Conservation (phyloP, 2,888 invertebrate species). For the Leucoma salicis region DNA sequence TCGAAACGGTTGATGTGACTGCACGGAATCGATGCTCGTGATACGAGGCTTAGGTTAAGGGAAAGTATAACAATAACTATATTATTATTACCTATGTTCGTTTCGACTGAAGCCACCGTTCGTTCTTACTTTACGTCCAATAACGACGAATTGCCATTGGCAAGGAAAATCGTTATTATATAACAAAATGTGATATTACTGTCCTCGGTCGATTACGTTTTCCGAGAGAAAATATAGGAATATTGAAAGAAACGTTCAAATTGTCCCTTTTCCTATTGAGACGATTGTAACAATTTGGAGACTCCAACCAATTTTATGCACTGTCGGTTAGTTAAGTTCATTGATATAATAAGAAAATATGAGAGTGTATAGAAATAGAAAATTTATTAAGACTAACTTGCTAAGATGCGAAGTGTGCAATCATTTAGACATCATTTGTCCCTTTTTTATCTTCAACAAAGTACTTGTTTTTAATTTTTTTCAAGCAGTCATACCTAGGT, state of each 20-base stretch:
- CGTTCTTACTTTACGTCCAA: slow-evolving; percentile 66
- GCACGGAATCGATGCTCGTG: slow-evolving; percentile 28
- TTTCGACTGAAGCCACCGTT: slow-evolving; percentile 61
- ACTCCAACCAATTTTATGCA: slow-evolving; percentile 52
- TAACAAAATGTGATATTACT: slow-evolving; percentile 62
- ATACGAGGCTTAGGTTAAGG: slow-evolving; percentile 50
- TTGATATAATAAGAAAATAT: slow-evolving; percentile 35
- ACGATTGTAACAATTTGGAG: slow-evolving; percentile 53
- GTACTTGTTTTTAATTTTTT: slow-evolving; percentile 6
- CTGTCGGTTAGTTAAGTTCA: slow-evolving; percentile 42
- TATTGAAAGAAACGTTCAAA: slow-evolving; percentile 58
- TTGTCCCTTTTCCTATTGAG: slow-evolving; percentile 56
- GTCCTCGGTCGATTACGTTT: slow-evolving; percentile 59
- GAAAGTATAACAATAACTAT: slow-evolving; percentile 72
- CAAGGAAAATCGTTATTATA: slow-evolving; percentile 67
- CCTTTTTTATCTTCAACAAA: slow-evolving; percentile 1
- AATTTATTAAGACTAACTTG: slow-evolving; percentile 4
- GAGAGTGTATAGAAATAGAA: slow-evolving; percentile 20
- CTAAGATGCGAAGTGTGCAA: not conserved
- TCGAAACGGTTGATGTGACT: slow-evolving; percentile 27
- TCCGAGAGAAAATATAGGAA: slow-evolving; percentile 56
- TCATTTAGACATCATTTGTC: not conserved
- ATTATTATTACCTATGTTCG: slow-evolving; percentile 69
- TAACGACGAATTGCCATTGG: slow-evolving; percentile 67
- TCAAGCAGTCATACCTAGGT: slow-evolving; percentile 6